phyloP scores from a whole-genome alignment of 2,797 vertebrate species.

The Manis crassicaudata region DNA sequence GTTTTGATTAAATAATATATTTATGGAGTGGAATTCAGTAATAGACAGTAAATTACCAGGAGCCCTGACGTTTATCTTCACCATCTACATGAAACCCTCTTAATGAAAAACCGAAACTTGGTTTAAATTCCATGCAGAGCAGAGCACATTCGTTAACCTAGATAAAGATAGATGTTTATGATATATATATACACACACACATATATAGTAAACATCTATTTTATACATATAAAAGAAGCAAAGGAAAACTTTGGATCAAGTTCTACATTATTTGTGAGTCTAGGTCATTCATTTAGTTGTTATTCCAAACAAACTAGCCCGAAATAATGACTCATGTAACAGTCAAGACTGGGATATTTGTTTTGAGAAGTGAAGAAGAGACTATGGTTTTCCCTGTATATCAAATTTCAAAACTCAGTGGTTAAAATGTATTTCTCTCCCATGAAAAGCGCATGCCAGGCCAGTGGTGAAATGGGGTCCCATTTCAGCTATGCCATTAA shows the following conservation, averaged over 20 bases:
- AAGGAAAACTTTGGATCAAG: conserved; percentile 47
- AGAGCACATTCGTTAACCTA: conserved; percentile 29
- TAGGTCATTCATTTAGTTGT: background rate
- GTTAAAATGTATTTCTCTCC: background rate
- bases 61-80: conserved; percentile 62
- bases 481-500: background rate
- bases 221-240: background rate
- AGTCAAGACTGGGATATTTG: background rate
- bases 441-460: conserved; percentile 67
- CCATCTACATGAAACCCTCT: background rate
- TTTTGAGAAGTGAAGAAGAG: background rate
- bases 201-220: background rate
- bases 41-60: conserved; percentile 75
- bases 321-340: background rate
- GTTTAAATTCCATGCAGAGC: conserved; percentile 11
- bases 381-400: background rate
- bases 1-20: conserved; percentile 82
- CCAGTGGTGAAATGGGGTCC: background rate
- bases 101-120: conserved; percentile 60
- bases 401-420: conserved; percentile 7
- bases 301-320: conserved; percentile 17
- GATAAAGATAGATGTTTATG: background rate
- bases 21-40: conserved; percentile 74
- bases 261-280: background rate
- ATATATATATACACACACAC: background rate